Percentiles rank a stretch among this genome's conserved stretches.
These are phyloP conservation scores for Nothoprocta perdicaria DNA, from an alignment of 2,113 vertebrate genomes.

Conservation along the genomic window DNA sequence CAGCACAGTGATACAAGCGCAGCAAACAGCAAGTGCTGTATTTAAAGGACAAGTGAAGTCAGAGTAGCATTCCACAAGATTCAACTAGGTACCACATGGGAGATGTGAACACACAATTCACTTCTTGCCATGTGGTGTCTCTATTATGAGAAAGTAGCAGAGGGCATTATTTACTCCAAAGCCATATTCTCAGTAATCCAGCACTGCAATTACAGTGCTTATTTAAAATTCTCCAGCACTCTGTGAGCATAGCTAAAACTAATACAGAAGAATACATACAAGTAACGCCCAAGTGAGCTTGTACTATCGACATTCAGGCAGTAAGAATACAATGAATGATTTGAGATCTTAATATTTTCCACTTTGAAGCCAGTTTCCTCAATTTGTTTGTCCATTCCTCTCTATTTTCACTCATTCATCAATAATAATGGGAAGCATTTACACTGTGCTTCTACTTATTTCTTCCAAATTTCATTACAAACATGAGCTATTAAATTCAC, in stretches of 20 bases:
- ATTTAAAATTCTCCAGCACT: neutral
- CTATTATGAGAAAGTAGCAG: neutral
- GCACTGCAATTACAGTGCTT: neutral
- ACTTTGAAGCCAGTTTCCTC: neutral
- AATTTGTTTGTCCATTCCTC: neutral
- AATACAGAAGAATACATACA: neutral
- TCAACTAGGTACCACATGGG: neutral
- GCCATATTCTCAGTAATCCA: neutral
- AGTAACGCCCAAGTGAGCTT: neutral
- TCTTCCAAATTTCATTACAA: constrained; percentile 1
- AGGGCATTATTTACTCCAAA: neutral
- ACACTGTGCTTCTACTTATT: neutral
- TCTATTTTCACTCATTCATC: neutral
- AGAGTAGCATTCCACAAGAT: neutral
- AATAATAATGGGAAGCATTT: neutral
- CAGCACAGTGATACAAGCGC: neutral
- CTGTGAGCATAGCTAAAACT: neutral
- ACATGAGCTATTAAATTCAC: neutral
- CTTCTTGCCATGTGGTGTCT: neutral
- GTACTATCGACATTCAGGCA: neutral
- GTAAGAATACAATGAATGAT: fast-evolving
- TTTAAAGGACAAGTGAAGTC: neutral
- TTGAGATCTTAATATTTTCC: neutral
- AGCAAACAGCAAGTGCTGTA: neutral
- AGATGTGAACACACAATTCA: neutral